Evolutionary conservation across 2,113 vertebrate species (phyloP), one percentile per base, ranked within the genome.

Genomic region (Gobio gobio): DNA sequence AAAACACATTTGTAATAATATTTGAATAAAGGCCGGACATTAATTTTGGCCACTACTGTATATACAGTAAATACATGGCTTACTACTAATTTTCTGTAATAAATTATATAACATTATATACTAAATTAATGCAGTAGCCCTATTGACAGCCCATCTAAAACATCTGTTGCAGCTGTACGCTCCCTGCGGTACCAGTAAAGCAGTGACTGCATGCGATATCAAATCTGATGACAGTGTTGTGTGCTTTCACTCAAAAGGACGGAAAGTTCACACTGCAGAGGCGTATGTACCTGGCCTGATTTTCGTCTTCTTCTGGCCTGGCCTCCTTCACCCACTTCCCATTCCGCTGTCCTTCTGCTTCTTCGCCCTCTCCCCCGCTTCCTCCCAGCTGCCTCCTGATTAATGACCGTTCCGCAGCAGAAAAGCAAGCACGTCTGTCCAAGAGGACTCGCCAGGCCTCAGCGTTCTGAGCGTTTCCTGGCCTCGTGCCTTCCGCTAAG

Each of bases 341-440:
- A 81, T 91, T 91, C 87, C 84, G 64, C 66, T 77, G 81, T 89
- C 54, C 58, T 7, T 68, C 58, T 81, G 81, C 88, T 43, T 82
- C 78, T 47, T 82, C 75, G 81, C 83, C 85, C 36, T 82, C 88
- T 83, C 85, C 86, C 73, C 91, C 90, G 58, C 90, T 93, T 93
- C 90, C 91, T 94, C 92, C 91, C 93, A 85, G 89, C 86, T 90
- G 91, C 89, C 87, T 79, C 85, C 85, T 92, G 92, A 94, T 91
- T 92, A 91, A 93, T 93, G 91, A 87, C 84, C 80, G 7, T 77
- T 76, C 87, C 64, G 85, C 86, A 45, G 78, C 78, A 86, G 82
- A 89, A 85, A 91, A 86, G 77, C 83, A 61, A 54, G 49, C 88
- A 64, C 82, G 66, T 82, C 36, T 72, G 49, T 78, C 74, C 47